Evolutionary conservation across 2,113 vertebrate species (phyloP).

Genomic region (Centropus bengalensis): DNA sequence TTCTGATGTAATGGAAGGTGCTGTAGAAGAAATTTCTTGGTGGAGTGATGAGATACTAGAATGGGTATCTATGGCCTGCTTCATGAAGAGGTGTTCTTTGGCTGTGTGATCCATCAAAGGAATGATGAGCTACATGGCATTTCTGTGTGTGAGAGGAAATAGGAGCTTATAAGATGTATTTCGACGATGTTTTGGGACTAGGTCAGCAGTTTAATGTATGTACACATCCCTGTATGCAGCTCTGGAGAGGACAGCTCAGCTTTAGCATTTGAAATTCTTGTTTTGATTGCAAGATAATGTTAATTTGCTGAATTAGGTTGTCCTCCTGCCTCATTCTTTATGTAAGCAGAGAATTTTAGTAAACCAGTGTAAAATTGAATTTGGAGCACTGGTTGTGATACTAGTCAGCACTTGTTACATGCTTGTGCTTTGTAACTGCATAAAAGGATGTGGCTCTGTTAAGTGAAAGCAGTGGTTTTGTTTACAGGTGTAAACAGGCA

Average conservation of each 20-base stretch:
- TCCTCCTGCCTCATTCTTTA: neutral
- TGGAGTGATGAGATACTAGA: neutral
- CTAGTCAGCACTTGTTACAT: neutral
- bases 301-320: neutral
- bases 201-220: neutral
- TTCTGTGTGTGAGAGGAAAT: neutral
- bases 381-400: neutral
- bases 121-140: neutral
- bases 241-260: neutral
- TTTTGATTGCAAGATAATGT: neutral
- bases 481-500: neutral
- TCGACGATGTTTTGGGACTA: neutral
- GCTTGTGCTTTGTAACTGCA: neutral
- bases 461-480: neutral
- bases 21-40: neutral
- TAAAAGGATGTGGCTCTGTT: neutral
- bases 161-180: neutral
- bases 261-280: neutral
- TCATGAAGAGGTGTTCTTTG: neutral
- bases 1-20: neutral
- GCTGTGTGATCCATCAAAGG: neutral
- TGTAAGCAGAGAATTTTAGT: neutral
- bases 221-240: neutral
- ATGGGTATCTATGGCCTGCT: neutral
- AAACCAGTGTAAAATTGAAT: neutral